Conservation (phyloP, 92 coral and sea anemone species). For the Epizoanthus stellaris region DNA sequence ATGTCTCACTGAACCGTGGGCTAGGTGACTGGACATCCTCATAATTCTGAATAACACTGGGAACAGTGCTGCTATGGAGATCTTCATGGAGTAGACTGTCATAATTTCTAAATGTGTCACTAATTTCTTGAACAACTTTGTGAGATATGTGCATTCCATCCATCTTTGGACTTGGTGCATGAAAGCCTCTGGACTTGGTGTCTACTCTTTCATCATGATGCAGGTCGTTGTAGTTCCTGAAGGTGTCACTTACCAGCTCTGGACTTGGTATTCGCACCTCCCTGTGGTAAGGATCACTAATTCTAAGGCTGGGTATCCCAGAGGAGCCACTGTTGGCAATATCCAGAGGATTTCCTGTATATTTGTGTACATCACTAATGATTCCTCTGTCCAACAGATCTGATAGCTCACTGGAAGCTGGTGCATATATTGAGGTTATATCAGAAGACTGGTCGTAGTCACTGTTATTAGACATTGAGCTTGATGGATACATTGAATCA, state of each 20-base stretch:
- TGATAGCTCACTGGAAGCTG: conserved; percentile 24
- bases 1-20: conserved; percentile 44
- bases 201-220: not conserved
- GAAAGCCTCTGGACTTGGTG: not conserved
- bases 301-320: not conserved
- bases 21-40: conserved; percentile 21
- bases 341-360: not conserved
- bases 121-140: not conserved
- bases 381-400: conserved; percentile 2
- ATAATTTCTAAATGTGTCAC: not conserved
- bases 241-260: not conserved
- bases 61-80: not conserved
- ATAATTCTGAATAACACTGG: conserved; percentile 16
- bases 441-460: conserved; percentile 66
- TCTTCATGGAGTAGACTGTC: conserved; percentile 2
- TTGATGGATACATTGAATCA: conserved; percentile 72
- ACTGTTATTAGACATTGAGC: conserved; percentile 66
- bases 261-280: not conserved
- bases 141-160: not conserved
- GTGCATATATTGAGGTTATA: conserved; percentile 44
- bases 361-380: not conserved
- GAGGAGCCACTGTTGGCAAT: not conserved
- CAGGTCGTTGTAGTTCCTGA: not conserved
- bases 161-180: not conserved
- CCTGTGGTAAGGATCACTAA: conserved; percentile 12